Conservation (phyloP, 2,113 vertebrate genomes). For the Todiramphus chloris region DNA sequence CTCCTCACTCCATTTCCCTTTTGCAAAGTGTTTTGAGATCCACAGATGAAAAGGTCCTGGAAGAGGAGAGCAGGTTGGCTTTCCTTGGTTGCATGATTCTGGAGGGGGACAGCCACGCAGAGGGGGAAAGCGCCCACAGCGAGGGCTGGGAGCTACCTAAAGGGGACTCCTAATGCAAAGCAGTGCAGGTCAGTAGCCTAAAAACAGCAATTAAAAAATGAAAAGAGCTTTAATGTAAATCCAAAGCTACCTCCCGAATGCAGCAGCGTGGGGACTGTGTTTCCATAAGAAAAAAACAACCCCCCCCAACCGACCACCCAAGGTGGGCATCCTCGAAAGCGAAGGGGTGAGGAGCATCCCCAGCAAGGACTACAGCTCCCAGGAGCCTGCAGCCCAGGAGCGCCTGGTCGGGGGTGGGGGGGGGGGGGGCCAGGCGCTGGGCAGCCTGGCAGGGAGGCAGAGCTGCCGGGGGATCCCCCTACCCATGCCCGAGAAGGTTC, state of each 20-base stretch:
- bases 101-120: neutral
- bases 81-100: neutral
- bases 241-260: neutral
- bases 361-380: neutral
- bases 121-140: neutral
- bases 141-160: rapidly evolving
- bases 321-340: neutral
- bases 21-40: neutral
- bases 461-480: neutral
- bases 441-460: neutral
- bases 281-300: neutral
- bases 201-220: neutral
- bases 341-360: neutral
- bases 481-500: neutral
- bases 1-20: neutral
- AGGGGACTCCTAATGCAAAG: neutral
- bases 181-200: neutral
- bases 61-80: neutral
- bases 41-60: neutral
- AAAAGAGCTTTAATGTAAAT: neutral
- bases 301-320: neutral
- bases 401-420: neutral
- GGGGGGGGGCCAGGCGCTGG: neutral
- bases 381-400: neutral
- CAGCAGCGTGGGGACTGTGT: neutral